Evolutionary conservation across 2,797 vertebrate genomes (phyloP).

Genomic region (Acanthis flammea): DNA sequence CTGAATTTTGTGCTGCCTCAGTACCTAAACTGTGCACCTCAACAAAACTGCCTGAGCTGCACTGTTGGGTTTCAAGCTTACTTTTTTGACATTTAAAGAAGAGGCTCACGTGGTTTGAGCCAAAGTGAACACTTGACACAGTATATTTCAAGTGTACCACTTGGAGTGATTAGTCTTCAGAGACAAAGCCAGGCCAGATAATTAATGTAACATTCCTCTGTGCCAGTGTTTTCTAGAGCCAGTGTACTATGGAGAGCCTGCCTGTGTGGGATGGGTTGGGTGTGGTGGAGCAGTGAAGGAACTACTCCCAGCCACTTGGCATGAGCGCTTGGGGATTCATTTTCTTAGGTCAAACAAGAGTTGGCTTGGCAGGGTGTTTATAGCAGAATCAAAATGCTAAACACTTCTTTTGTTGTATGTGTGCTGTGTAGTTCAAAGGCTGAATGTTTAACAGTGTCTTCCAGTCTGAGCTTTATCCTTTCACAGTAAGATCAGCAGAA

Average conservation of each 20-base stretch:
- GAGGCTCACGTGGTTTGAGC: neutral
- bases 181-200: constrained; percentile 12
- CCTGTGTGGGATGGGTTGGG: constrained; percentile 59
- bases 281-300: constrained; percentile 64
- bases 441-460: neutral
- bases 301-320: constrained; percentile 63
- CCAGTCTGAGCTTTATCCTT: neutral
- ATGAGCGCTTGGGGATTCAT: constrained; percentile 25
- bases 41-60: neutral
- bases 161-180: constrained; percentile 39
- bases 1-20: neutral
- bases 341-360: constrained; percentile 57
- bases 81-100: neutral
- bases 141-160: neutral
- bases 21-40: neutral
- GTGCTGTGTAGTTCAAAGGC: neutral
- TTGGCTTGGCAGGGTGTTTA: neutral
- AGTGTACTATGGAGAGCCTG: constrained; percentile 33
- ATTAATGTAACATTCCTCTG: neutral
- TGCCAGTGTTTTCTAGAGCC: constrained; percentile 36
- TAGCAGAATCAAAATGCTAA: neutral
- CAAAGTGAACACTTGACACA: neutral
- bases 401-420: neutral
- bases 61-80: neutral
- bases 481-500: neutral